These are phyloP conservation scores for Campoplex nolae DNA, from an alignment of 2,888 invertebrate species.

Conservation along the genomic window DNA sequence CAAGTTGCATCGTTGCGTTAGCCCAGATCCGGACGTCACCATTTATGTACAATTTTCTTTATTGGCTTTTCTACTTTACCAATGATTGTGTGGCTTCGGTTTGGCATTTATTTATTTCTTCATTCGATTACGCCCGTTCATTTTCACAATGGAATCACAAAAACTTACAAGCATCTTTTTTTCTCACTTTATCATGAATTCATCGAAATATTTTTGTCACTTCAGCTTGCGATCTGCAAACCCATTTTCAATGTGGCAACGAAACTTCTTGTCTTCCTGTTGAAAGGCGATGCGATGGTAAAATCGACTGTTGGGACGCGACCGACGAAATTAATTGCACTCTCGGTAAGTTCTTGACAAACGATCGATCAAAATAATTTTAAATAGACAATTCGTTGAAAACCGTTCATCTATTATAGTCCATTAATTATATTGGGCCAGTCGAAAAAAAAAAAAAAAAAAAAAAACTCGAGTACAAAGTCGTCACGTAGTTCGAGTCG, in stretches of 20 bases:
- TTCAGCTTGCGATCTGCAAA: constrained; percentile 88
- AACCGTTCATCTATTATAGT: not conserved
- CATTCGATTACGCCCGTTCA: constrained; percentile 10
- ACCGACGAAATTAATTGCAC: constrained; percentile 91
- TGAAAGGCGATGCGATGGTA: constrained; percentile 89
- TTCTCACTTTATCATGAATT: not conserved
- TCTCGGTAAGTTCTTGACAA: constrained; percentile 85
- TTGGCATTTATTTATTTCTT: constrained; percentile 66
- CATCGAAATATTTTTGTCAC: not conserved
- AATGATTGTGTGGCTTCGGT: constrained; percentile 76
- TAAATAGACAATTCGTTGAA: not conserved
- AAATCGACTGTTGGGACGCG: constrained; percentile 92
- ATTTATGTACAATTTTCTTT: constrained; percentile 59
- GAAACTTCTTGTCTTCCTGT: constrained; percentile 90
- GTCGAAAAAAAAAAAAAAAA: too few species aligned
- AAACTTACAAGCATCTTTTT: not conserved
- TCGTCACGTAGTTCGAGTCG: not conserved
- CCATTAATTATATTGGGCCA: not conserved
- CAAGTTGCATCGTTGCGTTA: constrained; percentile 70
- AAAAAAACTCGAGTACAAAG: not conserved
- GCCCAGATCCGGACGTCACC: constrained; percentile 57
- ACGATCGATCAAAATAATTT: not conserved
- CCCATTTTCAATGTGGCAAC: constrained; percentile 91
- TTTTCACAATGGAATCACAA: not conserved
- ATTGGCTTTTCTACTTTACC: constrained; percentile 73